Percentiles rank a stretch among this genome's conserved stretches.
These are phyloP conservation scores for Cassiopea xamachana DNA, from an alignment of 30 jellyfish, hydroid and myxozoan genomes.

Conservation along the genomic window DNA sequence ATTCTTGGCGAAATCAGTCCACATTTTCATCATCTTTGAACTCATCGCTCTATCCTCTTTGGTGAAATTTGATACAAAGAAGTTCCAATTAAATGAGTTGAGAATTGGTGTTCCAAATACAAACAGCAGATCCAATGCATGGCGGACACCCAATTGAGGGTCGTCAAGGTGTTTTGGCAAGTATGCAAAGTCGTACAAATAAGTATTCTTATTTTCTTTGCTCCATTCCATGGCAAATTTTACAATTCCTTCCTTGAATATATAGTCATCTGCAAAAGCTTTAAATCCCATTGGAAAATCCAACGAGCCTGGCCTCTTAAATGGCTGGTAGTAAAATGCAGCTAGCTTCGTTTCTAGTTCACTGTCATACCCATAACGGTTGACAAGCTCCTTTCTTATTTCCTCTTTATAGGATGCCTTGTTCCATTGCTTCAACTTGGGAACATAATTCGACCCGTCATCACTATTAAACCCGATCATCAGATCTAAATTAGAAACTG, in stretches of 20 bases:
- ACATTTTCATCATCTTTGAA: conserved; percentile 41
- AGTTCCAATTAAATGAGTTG: neutral
- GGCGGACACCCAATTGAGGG: conserved; percentile 24
- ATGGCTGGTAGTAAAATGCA: conserved; percentile 16
- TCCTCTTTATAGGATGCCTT: neutral
- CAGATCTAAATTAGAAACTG: conserved; percentile 36
- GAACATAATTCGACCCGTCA: conserved; percentile 45
- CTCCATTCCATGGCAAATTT: conserved; percentile 42
- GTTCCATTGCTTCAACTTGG: conserved; percentile 16
- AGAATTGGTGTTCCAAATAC: conserved; percentile 35
- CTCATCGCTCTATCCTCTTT: conserved; percentile 8
- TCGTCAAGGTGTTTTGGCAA: conserved; percentile 1
- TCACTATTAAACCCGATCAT: conserved; percentile 49
- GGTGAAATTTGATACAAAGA: conserved; percentile 24
- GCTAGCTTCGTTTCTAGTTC: neutral
- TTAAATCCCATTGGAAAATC: neutral
- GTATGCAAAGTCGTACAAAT: conserved; percentile 36
- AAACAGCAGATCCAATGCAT: conserved; percentile 34
- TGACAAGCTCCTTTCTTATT: neutral
- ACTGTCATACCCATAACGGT: neutral
- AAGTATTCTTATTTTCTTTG: conserved; percentile 3
- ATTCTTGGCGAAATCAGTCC: conserved; percentile 62
- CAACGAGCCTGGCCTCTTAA: neutral
- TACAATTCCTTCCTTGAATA: conserved; percentile 4
- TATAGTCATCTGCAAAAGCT: conserved; percentile 15